Evolutionary conservation across 1,140 invertebrate genomes (phyloP).

Genomic region (Periplaneta americana): DNA sequence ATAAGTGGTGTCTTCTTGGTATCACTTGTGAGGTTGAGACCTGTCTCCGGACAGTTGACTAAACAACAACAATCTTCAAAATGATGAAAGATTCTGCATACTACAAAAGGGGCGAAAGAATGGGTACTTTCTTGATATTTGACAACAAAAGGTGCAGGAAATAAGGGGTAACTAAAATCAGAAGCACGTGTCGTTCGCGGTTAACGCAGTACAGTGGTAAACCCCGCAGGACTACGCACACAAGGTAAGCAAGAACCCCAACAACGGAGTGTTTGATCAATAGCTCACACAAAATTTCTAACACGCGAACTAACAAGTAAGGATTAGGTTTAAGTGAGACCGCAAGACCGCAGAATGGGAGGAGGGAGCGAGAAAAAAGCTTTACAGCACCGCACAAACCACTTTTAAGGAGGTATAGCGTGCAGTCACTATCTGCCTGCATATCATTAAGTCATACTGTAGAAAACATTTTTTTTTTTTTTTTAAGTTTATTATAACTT

Average conservation of each 20-base stretch:
- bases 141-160: no score
- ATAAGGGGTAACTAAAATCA: no score
- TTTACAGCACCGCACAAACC: no score
- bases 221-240: background rate
- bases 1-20: no score
- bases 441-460: background rate
- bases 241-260: background rate
- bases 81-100: no score
- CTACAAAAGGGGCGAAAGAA: no score
- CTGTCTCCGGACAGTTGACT: no score
- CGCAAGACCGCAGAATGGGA: background rate
- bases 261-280: background rate
- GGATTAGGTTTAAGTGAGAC: background rate
- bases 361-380: background rate
- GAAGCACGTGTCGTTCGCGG: no score
- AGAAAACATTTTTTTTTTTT: background rate
- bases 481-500: background rate
- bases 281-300: background rate
- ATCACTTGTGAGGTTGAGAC: no score
- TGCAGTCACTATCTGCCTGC: background rate
- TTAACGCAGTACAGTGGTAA: background rate
- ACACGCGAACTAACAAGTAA: background rate
- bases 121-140: no score
- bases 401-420: background rate
- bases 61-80: no score